Conservation (phyloP, 2,888 invertebrate species). For the Watsonalla binaria region DNA sequence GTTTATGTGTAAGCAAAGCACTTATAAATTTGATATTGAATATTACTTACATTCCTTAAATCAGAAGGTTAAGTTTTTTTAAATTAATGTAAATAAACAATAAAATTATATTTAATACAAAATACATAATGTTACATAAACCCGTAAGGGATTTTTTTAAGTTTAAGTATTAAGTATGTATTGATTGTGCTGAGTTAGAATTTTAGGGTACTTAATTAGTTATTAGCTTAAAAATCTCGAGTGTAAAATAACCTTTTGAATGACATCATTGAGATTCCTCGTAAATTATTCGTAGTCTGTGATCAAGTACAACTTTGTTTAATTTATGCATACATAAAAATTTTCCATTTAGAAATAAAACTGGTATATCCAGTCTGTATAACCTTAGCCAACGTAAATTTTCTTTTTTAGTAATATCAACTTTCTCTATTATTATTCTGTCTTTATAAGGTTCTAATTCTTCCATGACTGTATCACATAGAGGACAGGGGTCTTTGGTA, state of each 20-base stretch:
- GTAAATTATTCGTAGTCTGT: slow-evolving; percentile 64
- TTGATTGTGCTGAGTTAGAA: no score
- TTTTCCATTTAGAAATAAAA: slow-evolving; percentile 89
- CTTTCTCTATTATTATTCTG: slow-evolving; percentile 82
- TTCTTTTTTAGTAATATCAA: slow-evolving; percentile 86
- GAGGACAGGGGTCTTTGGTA: slow-evolving; percentile 88
- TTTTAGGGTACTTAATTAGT: no score
- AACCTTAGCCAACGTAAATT: slow-evolving; percentile 85
- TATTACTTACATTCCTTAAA: no score
- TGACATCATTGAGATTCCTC: slow-evolving; percentile 19
- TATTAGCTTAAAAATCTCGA: no score
- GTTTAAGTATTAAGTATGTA: no score
- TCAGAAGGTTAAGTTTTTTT: no score
- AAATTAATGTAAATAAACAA: no score
- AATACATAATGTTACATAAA: no score
- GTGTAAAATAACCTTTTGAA: background rate
- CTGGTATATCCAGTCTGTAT: slow-evolving; percentile 92
- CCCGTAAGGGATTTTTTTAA: no score
- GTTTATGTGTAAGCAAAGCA: no score
- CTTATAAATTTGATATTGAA: no score
- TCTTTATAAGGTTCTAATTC: slow-evolving; percentile 80
- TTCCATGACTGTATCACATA: slow-evolving; percentile 88
- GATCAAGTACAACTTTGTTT: slow-evolving; percentile 77
- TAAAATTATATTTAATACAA: no score
- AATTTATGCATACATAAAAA: slow-evolving; percentile 88